Percentiles rank a stretch among this genome's conserved stretches.
Evolutionary conservation across 2,113 vertebrate genomes (phyloP).

Genomic region (Panthera uncia): DNA sequence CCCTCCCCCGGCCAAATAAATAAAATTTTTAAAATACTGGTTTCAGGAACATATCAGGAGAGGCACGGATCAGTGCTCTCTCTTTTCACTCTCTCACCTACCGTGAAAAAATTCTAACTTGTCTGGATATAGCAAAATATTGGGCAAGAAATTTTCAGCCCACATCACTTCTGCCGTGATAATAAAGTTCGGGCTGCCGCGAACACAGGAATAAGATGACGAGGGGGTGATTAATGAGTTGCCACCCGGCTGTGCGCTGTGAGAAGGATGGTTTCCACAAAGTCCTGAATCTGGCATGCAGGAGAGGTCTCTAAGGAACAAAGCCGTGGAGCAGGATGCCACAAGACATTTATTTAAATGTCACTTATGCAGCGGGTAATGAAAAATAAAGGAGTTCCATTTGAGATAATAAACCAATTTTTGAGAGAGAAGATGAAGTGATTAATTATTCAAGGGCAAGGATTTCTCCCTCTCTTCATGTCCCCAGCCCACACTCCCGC

Average conservation of each 20-base stretch:
- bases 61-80: not conserved
- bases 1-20: too few relatives aligned
- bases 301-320: not conserved
- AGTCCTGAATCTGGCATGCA: not conserved
- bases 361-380: not conserved
- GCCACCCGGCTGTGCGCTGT: not conserved
- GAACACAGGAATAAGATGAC: not conserved
- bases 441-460: conserved; percentile 65
- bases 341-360: conserved; percentile 36
- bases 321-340: not conserved
- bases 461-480: not conserved
- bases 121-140: not conserved
- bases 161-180: not conserved
- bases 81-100: not conserved
- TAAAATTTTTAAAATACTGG: too few relatives aligned
- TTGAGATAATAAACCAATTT: conserved; percentile 55
- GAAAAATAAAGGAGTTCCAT: not conserved
- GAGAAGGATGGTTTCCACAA: not conserved
- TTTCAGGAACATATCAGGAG: not conserved
- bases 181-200: not conserved
- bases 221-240: not conserved
- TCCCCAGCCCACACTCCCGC: not conserved
- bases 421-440: conserved; percentile 34
- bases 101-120: not conserved
- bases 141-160: not conserved